These are phyloP conservation scores for Toxonevra muliebris DNA, from an alignment of 2,888 invertebrate species.

Conservation along the genomic window DNA sequence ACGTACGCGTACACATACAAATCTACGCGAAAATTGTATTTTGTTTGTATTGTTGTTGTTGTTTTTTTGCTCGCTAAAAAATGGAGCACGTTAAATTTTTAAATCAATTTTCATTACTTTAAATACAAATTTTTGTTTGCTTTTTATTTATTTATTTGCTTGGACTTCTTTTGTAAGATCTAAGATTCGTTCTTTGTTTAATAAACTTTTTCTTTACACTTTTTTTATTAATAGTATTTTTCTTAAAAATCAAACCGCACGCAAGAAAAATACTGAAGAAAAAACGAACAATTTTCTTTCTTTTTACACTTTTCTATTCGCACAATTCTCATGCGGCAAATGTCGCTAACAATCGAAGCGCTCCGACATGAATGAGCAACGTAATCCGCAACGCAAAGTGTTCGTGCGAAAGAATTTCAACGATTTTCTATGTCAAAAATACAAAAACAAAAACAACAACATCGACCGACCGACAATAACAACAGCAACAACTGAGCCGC, in stretches of 20 bases:
- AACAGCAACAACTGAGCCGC: constrained; percentile 14
- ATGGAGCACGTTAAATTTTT: background rate
- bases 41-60: background rate
- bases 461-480: no score
- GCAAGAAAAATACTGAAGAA: background rate
- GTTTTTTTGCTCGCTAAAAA: no score
- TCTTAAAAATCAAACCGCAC: background rate
- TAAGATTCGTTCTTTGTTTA: constrained; percentile 1
- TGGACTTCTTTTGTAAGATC: background rate
- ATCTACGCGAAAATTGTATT: background rate
- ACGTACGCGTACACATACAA: background rate
- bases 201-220: constrained; percentile 2
- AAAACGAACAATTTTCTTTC: background rate
- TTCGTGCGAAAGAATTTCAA: constrained; percentile 27
- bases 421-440: constrained; percentile 26
- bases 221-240: background rate
- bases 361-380: constrained; percentile 37
- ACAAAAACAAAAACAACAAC: constrained; percentile 5
- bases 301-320: background rate
- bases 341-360: constrained; percentile 35
- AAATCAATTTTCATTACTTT: background rate
- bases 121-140: constrained; percentile 8
- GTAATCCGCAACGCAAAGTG: constrained; percentile 22
- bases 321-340: constrained; percentile 22
- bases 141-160: constrained; percentile 5